These are phyloP conservation scores for Maniola hyperantus DNA, from an alignment of 2,888 invertebrate species.

Conservation along the genomic window DNA sequence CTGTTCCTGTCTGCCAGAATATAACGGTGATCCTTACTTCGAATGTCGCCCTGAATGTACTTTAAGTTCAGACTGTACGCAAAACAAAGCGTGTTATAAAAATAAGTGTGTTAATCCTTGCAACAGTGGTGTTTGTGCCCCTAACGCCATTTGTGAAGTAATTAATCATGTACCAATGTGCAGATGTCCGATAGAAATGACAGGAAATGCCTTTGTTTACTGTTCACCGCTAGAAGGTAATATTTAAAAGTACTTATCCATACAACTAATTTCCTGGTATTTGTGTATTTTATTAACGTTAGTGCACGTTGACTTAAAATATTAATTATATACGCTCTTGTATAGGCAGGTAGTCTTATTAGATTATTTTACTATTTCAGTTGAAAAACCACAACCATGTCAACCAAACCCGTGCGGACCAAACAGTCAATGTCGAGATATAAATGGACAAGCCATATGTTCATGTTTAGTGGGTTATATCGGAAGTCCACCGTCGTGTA, in stretches of 20 bases:
- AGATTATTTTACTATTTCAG: constrained; percentile 51
- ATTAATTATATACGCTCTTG: neutral
- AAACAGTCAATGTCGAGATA: constrained; percentile 88
- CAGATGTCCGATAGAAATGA: constrained; percentile 85
- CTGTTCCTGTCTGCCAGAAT: constrained; percentile 84
- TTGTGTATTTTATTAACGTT: neutral
- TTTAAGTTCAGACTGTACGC: constrained; percentile 85
- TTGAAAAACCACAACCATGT: constrained; percentile 62
- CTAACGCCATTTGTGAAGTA: constrained; percentile 87
- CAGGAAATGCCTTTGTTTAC: constrained; percentile 86
- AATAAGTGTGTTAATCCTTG: constrained; percentile 89
- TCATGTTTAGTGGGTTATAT: constrained; percentile 87
- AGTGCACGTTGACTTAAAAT: neutral
- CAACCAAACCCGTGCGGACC: constrained; percentile 88
- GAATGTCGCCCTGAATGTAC: constrained; percentile 88
- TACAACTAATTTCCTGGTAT: neutral
- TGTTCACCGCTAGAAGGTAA: constrained; percentile 79
- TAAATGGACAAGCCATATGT: constrained; percentile 88
- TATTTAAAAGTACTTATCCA: constrained; percentile 10
- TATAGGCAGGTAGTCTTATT: neutral
- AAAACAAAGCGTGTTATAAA: constrained; percentile 84
- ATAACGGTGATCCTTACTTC: constrained; percentile 85
- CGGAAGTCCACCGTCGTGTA: constrained; percentile 89
- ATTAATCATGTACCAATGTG: constrained; percentile 89
- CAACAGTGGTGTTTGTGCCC: constrained; percentile 85